phyloP scores from a whole-genome alignment of 2,113 vertebrate genomes.

The Telmatochromis sp. region DNA sequence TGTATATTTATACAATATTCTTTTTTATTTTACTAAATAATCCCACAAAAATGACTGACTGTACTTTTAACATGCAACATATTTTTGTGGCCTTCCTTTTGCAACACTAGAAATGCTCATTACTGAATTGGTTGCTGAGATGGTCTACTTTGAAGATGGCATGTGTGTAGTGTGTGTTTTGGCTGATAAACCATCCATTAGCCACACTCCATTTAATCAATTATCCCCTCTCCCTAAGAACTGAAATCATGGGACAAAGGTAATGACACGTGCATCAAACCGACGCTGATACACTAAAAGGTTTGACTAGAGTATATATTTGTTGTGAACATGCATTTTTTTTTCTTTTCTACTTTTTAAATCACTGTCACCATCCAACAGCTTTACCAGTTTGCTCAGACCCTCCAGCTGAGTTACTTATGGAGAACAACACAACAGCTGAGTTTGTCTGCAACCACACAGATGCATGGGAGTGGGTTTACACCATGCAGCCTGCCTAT shows the following conservation, averaged over 20 bases:
- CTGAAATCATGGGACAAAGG: neutral
- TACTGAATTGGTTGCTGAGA: conserved; percentile 16
- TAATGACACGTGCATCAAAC: neutral
- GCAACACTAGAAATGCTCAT: neutral
- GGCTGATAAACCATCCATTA: conserved; percentile 7
- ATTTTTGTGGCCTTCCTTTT: neutral
- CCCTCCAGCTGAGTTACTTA: neutral
- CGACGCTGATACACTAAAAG: conserved; percentile 9
- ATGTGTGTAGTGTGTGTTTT: neutral
- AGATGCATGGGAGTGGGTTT: conserved; percentile 57
- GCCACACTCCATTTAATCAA: conserved; percentile 8
- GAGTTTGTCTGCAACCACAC: conserved; percentile 16
- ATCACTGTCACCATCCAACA: neutral
- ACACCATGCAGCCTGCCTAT: conserved; percentile 71
- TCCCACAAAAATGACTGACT: neutral
- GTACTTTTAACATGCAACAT: neutral
- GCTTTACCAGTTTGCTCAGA: neutral
- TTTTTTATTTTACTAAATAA: neutral
- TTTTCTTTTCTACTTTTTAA: neutral
- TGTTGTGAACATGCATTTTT: neutral
- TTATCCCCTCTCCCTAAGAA: neutral
- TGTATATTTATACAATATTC: neutral
- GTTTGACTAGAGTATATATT: neutral
- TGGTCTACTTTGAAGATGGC: neutral
- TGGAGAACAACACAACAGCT: neutral